Percentiles rank a stretch among this genome's conserved stretches.
Evolutionary conservation across 1,140 invertebrate genomes (phyloP).

Genomic region (Psix sp.): DNA sequence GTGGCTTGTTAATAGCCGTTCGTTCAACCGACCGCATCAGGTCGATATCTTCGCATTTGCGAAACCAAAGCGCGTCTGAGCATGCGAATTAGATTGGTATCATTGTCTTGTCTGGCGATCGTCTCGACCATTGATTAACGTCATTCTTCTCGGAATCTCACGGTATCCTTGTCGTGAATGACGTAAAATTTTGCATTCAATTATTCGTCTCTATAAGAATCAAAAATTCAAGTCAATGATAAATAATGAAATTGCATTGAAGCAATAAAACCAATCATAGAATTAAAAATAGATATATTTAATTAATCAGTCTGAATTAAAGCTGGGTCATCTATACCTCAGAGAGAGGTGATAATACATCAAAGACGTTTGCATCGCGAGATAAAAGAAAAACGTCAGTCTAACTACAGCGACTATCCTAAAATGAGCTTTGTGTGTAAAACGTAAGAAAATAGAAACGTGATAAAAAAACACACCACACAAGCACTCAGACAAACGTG

Average conservation of each 20-base stretch:
- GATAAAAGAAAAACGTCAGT: conserved; percentile 44
- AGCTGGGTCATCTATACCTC: conserved; percentile 42
- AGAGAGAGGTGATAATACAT: conserved; percentile 20
- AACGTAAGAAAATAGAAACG: conserved; percentile 16
- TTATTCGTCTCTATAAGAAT: no score
- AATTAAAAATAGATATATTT: no score
- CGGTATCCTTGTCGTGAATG: conserved; percentile 29
- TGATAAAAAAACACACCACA: conserved; percentile 11
- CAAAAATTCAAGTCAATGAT: no score
- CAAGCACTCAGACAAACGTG: no score
- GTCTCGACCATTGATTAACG: conserved; percentile 73
- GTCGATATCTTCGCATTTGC: conserved; percentile 54
- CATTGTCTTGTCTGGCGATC: conserved; percentile 73
- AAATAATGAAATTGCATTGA: no score
- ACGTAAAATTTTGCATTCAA: conserved; percentile 7
- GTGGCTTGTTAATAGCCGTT: conserved; percentile 44
- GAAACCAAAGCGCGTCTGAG: conserved; percentile 62
- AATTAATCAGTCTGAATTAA: conserved; percentile 15
- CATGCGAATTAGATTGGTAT: conserved; percentile 75
- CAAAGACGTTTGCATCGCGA: conserved; percentile 24
- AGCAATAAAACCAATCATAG: no score
- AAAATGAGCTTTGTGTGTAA: conserved; percentile 6
- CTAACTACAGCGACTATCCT: conserved; percentile 8
- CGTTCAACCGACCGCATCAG: conserved; percentile 48
- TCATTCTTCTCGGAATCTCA: conserved; percentile 68